Conservation (phyloP, 2,888 invertebrate species). For the Dynastes grantii region DNA sequence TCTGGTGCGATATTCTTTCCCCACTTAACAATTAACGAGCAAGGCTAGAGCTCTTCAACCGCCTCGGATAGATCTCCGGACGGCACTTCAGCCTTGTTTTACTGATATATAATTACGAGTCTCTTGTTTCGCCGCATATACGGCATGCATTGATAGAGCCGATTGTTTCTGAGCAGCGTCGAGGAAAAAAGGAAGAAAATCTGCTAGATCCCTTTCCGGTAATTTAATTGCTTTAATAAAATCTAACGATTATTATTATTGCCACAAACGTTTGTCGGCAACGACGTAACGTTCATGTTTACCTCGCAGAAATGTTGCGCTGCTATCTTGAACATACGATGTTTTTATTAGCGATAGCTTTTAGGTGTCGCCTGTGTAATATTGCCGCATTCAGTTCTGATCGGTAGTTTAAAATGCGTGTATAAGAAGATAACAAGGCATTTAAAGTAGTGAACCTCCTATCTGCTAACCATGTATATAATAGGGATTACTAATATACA, state of each 20-base stretch:
- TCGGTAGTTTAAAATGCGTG: background rate
- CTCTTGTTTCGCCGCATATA: conserved; percentile 8
- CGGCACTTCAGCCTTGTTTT: conserved; percentile 1
- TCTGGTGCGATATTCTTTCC: background rate
- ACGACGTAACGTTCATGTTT: conserved; percentile 7
- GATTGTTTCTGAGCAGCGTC: conserved; percentile 21
- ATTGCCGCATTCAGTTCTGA: background rate
- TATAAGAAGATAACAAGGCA: background rate
- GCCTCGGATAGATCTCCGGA: conserved; percentile 6
- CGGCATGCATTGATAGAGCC: conserved; percentile 2
- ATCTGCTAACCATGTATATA: no score
- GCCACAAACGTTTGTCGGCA: conserved; percentile 24
- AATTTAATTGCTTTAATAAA: conserved; percentile 33
- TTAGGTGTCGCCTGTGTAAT: background rate
- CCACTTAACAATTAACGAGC: conserved; percentile 5
- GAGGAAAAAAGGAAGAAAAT: conserved; percentile 1
- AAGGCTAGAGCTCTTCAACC: background rate
- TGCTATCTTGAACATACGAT: background rate
- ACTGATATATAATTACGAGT: conserved; percentile 22
- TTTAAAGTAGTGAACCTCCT: no score
- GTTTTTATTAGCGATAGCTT: background rate
- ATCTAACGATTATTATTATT: conserved; percentile 31
- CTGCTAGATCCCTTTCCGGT: conserved; percentile 20
- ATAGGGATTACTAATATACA: no score
- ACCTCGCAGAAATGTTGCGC: background rate